Conservation (phyloP, 2,797 vertebrate species). For the Xyrichtys novacula region DNA sequence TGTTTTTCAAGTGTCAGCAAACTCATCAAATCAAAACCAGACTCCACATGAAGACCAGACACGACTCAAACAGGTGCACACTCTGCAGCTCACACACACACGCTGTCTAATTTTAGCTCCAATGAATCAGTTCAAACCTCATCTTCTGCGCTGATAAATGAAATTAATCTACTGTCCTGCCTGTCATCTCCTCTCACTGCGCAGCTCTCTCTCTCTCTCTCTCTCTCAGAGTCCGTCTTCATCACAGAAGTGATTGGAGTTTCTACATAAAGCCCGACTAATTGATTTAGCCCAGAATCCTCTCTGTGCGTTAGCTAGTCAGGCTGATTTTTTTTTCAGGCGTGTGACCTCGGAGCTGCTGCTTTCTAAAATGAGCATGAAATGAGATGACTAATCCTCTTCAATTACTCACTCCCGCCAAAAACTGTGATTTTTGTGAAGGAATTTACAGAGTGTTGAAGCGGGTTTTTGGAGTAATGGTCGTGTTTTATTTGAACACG, state of each 20-base stretch:
- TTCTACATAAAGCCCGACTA: slow-evolving; percentile 42
- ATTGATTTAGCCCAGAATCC: slow-evolving; percentile 59
- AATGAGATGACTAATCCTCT: slow-evolving; percentile 61
- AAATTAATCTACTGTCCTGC: not conserved
- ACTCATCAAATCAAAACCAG: too few species aligned
- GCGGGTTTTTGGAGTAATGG: slow-evolving; percentile 14
- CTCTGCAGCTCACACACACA: too few species aligned
- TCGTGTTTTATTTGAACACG: slow-evolving; percentile 4
- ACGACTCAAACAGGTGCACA: too few species aligned
- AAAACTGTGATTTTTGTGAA: slow-evolving; percentile 6
- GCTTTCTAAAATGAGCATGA: slow-evolving; percentile 47
- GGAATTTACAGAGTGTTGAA: slow-evolving; percentile 1
- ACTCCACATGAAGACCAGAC: too few species aligned
- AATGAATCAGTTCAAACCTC: slow-evolving; percentile 3
- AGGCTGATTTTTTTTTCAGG: slow-evolving; percentile 20
- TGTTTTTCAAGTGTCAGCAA: too few species aligned
- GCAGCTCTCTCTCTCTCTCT: slow-evolving; percentile 1
- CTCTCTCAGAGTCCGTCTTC: slow-evolving; percentile 24
- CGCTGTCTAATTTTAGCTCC: too few species aligned
- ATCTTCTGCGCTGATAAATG: not conserved
- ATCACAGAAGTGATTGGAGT: slow-evolving; percentile 40
- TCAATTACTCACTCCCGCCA: slow-evolving; percentile 30
- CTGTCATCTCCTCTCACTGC: not conserved
- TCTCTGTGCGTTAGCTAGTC: slow-evolving; percentile 30
- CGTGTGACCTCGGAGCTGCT: slow-evolving; percentile 34